Percentiles rank a stretch among this genome's conserved stretches.
These are phyloP conservation scores for Hydropsyche betteni DNA, from an alignment of 2,888 invertebrate species.

Conservation along the genomic window DNA sequence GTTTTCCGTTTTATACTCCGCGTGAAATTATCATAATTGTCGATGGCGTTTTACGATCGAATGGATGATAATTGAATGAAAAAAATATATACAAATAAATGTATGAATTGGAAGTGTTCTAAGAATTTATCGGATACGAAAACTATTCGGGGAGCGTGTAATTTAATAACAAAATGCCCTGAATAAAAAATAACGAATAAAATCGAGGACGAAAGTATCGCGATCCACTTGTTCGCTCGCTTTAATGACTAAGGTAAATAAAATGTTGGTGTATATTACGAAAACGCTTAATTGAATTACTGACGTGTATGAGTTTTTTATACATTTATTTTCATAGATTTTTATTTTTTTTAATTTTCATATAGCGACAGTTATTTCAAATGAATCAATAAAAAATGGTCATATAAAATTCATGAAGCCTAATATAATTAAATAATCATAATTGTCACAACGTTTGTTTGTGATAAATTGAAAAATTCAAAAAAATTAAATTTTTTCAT, in stretches of 20 bases:
- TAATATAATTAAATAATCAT: background rate
- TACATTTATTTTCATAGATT: background rate
- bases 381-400: background rate
- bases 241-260: conserved; percentile 16
- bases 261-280: background rate
- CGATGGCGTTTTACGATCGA: too few relatives aligned
- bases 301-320: background rate
- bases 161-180: too few relatives aligned
- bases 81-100: too few relatives aligned
- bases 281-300: conserved; percentile 13
- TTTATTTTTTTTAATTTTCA: conserved; percentile 4
- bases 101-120: too few relatives aligned
- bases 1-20: too few relatives aligned
- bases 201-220: too few relatives aligned
- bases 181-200: too few relatives aligned
- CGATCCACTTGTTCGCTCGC: background rate
- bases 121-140: too few relatives aligned
- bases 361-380: background rate
- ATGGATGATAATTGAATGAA: too few relatives aligned
- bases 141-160: too few relatives aligned
- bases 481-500: background rate
- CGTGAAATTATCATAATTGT: too few relatives aligned
- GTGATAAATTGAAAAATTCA: background rate
- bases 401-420: background rate
- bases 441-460: background rate